phyloP scores from a whole-genome alignment of 2,888 invertebrate genomes.

The Hermodice carunculata region DNA sequence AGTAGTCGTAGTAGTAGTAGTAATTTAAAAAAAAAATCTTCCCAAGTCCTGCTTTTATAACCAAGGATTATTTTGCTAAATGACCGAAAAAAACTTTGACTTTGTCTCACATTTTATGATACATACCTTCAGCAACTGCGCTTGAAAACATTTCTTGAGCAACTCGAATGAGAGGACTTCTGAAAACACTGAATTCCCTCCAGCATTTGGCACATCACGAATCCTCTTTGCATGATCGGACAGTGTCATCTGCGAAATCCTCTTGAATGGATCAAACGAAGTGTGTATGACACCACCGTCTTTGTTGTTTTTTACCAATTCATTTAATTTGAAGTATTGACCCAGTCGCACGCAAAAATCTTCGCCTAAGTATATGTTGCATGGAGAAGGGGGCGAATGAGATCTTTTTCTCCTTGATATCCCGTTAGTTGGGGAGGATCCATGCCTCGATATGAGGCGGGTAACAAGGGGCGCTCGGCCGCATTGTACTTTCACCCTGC shows the following conservation, averaged over 20 bases:
- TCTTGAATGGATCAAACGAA: conserved; percentile 47
- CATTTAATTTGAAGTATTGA: conserved; percentile 49
- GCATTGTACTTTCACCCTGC: too few relatives aligned
- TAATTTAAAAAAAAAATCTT: too few relatives aligned
- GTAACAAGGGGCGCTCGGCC: not conserved
- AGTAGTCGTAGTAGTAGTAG: too few relatives aligned
- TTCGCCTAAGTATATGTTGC: conserved; percentile 53
- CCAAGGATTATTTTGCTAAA: too few relatives aligned
- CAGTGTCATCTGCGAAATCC: conserved; percentile 50
- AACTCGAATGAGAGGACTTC: conserved; percentile 65
- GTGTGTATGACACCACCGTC: conserved; percentile 49
- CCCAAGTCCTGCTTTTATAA: too few relatives aligned
- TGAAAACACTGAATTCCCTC: conserved; percentile 63
- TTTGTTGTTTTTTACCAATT: conserved; percentile 44
- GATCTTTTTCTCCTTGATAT: not conserved
- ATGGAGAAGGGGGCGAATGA: conserved; percentile 25
- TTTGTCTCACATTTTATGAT: too few relatives aligned
- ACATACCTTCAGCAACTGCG: conserved; percentile 42
- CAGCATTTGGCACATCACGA: conserved; percentile 61
- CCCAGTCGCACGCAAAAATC: conserved; percentile 51
- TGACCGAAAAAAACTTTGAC: too few relatives aligned
- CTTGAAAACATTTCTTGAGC: conserved; percentile 38
- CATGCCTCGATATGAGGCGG: not conserved
- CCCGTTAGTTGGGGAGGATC: not conserved
- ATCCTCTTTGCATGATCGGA: conserved; percentile 51